phyloP scores from a whole-genome alignment of 2,888 invertebrate genomes.

The Argyra leucocephala region DNA sequence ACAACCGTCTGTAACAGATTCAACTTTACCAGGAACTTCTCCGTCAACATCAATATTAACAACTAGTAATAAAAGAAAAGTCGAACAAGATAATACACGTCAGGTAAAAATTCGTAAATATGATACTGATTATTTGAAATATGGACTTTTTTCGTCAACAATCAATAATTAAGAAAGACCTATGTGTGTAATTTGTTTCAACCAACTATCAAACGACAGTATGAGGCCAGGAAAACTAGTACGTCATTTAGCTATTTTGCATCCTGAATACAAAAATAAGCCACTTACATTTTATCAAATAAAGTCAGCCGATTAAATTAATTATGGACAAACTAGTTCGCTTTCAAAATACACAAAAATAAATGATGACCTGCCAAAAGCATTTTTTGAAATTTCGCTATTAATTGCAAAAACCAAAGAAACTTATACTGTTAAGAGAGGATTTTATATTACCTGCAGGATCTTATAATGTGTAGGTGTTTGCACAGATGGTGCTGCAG shows the following conservation, averaged over 20 bases:
- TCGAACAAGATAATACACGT: neutral
- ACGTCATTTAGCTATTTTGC: conserved; percentile 7
- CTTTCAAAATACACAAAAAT: neutral
- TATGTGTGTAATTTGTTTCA: conserved; percentile 9
- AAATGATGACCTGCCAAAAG: neutral
- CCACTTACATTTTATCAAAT: no score
- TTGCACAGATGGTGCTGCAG: conserved; percentile 14
- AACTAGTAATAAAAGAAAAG: conserved; percentile 5
- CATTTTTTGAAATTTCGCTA: neutral
- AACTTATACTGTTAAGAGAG: conserved; percentile 4
- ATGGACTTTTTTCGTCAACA: conserved; percentile 5
- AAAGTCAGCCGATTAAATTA: conserved; percentile 3
- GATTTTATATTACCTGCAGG: conserved; percentile 8
- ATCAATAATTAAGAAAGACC: conserved; percentile 8
- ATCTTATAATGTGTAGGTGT: conserved; percentile 11
- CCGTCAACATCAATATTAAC: neutral
- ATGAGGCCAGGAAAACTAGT: conserved; percentile 7
- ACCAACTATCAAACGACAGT: conserved; percentile 7
- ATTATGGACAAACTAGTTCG: conserved; percentile 7
- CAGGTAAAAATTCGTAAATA: conserved; percentile 7
- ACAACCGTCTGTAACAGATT: neutral
- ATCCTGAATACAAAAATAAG: conserved; percentile 8
- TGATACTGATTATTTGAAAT: conserved; percentile 8
- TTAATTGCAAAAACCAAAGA: conserved; percentile 7
- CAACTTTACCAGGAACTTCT: neutral